Base-by-base conservation (phyloP, 2,888 invertebrate genomes). In the Eupeodes latifasciatus region DNA sequence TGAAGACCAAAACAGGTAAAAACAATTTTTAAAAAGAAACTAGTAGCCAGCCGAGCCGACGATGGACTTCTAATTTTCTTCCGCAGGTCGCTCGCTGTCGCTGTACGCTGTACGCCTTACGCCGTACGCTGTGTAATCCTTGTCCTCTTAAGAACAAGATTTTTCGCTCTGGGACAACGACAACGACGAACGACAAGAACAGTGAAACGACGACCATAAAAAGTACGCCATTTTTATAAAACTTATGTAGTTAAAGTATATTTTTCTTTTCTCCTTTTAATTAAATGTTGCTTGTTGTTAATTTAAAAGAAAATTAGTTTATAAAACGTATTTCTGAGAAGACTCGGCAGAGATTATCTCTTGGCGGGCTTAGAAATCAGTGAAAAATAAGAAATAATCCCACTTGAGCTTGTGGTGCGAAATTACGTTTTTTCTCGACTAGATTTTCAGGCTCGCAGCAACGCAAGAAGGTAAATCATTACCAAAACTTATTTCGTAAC, bases 151-250 rank as follows among this genome's bases (percentile, higher is more conserved):
- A n/a, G 55, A 59, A 77, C 67, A 87, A 67, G 76, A 71, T 14
- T 55, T 87, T 84, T 80, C 84, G 72, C 76, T 87, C 72, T 87
- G 77, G 84, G 87, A 84, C 84, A 27, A 27, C 27, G 27, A 27
- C 27, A 27, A 27, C 27, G 27, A 27, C 27, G 27, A 27, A 27
- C 27, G 27, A 27, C 27, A 71, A 55, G 40, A 84, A 77, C 81
- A 66, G 27, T 69, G 49, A 75, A 69, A 75, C 59, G 59, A 59
- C 71, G 27, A 61, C 66, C 47, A 72, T 72, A 59, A 59, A 74
- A 64, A 61, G 84, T 74, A 84, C 87, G 87, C 87, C 87, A 87
- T 87, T 87, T 87, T 87, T 87, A 44, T 79, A 36, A 83, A 83
- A 75, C 36, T 19, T 71, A 76, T 80, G 79, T 71, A 27, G 59